phyloP scores from a whole-genome alignment of 2,113 vertebrate species.

The Periophthalmodon schlosseri region DNA sequence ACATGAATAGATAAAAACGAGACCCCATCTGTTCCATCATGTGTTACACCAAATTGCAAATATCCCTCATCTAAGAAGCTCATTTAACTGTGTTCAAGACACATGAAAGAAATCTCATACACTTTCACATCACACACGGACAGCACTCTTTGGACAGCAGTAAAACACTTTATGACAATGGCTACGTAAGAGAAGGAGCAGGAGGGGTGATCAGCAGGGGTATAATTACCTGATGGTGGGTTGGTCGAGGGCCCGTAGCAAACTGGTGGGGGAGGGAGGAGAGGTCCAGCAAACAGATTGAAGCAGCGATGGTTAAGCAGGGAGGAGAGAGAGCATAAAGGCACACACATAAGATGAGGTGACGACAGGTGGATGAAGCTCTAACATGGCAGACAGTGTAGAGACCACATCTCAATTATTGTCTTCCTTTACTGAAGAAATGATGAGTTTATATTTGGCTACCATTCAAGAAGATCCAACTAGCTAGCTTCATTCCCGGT shows the following conservation, averaged over 20 bases:
- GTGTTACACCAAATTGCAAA: constrained; percentile 10
- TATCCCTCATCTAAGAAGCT: constrained; percentile 21
- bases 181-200: constrained; percentile 42
- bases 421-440: constrained; percentile 6
- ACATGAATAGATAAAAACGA: neutral
- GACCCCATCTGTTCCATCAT: constrained; percentile 6
- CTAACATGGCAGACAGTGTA: constrained; percentile 16
- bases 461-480: constrained; percentile 10
- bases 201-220: constrained; percentile 64
- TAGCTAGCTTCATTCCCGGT: constrained; percentile 1
- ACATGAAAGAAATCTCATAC: constrained; percentile 6
- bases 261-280: constrained; percentile 88
- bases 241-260: constrained; percentile 95
- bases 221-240: constrained; percentile 98
- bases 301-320: constrained; percentile 87
- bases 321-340: constrained; percentile 54
- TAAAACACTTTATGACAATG: constrained; percentile 49
- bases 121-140: constrained; percentile 26
- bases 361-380: constrained; percentile 39
- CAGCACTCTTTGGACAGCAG: constrained; percentile 36
- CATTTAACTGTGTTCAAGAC: constrained; percentile 24
- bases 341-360: constrained; percentile 73
- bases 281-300: constrained; percentile 88
- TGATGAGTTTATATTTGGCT: neutral
- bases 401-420: constrained; percentile 12